These are phyloP conservation scores for Takifugu bimaculatus DNA, from an alignment of 2,113 vertebrate species.

Conservation along the genomic window DNA sequence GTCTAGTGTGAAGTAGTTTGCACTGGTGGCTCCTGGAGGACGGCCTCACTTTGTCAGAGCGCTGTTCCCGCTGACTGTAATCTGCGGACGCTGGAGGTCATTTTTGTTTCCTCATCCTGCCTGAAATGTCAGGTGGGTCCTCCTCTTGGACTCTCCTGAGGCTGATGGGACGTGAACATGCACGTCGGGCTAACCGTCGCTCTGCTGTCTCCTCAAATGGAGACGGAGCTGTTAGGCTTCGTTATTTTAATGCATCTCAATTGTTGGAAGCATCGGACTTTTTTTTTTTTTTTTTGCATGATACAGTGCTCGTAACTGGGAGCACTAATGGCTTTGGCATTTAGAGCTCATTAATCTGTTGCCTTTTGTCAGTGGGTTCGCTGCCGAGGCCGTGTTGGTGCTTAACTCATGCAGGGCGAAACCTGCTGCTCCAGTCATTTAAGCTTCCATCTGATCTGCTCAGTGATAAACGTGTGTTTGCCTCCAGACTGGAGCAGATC, in stretches of 20 bases:
- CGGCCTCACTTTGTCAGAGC: slow-evolving; percentile 8
- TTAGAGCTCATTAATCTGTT: slow-evolving; percentile 39
- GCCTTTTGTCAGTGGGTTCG: slow-evolving; percentile 31
- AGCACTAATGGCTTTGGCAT: slow-evolving; percentile 34
- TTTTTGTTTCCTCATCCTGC: slow-evolving; percentile 7
- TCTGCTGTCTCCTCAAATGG: no score
- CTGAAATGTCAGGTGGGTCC: slow-evolving; percentile 35
- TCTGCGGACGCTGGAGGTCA: slow-evolving; percentile 6
- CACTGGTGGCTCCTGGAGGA: not conserved
- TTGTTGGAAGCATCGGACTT: not conserved
- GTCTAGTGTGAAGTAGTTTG: no score
- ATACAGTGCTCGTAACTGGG: not conserved
- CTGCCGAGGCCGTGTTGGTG: slow-evolving; percentile 14
- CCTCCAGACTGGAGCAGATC: not conserved
- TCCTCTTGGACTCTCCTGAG: slow-evolving; percentile 18
- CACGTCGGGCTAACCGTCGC: no score
- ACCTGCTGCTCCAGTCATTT: slow-evolving; percentile 12
- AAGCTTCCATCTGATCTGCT: slow-evolving; percentile 27
- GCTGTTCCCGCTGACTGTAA: not conserved
- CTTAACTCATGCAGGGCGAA: slow-evolving; percentile 8
- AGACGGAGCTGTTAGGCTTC: no score
- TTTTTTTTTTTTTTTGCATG: not conserved
- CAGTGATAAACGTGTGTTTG: not conserved
- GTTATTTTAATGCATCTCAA: not conserved
- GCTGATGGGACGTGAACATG: slow-evolving; percentile 29